phyloP scores from a whole-genome alignment of 2,797 vertebrate species.

The Eurystomus glaucurus region DNA sequence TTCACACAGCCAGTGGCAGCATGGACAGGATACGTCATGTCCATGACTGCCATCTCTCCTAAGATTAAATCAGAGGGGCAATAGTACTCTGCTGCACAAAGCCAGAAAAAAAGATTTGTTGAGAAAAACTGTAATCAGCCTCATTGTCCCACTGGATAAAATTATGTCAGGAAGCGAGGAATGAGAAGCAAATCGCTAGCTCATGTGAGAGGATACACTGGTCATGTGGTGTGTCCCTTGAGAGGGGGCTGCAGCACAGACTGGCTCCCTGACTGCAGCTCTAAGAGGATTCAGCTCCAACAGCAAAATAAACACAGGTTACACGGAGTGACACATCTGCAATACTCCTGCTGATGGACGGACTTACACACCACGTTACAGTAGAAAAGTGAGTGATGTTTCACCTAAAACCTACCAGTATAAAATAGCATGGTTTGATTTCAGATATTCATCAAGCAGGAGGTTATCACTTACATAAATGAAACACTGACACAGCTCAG shows the following conservation, averaged over 20 bases:
- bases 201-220: background rate
- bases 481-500: background rate
- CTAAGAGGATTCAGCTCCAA: background rate
- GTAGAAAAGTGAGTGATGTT: background rate
- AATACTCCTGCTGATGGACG: background rate
- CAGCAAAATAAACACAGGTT: background rate
- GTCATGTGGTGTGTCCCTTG: background rate
- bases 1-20: background rate
- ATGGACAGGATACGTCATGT: background rate
- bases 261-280: background rate
- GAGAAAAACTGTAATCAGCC: background rate
- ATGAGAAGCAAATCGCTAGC: background rate
- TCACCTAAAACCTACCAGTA: background rate
- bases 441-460: background rate
- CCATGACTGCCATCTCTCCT: background rate
- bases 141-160: background rate
- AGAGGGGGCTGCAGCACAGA: background rate
- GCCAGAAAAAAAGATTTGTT: accelerated
- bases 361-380: accelerated
- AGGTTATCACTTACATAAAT: background rate
- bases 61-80: background rate
- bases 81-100: background rate
- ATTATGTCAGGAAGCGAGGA: background rate
- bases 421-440: background rate
- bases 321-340: background rate